Evolutionary conservation across 2,113 vertebrate genomes (phyloP), one percentile per base, ranked within the genome.

Genomic region (Empidonax alnorum): DNA sequence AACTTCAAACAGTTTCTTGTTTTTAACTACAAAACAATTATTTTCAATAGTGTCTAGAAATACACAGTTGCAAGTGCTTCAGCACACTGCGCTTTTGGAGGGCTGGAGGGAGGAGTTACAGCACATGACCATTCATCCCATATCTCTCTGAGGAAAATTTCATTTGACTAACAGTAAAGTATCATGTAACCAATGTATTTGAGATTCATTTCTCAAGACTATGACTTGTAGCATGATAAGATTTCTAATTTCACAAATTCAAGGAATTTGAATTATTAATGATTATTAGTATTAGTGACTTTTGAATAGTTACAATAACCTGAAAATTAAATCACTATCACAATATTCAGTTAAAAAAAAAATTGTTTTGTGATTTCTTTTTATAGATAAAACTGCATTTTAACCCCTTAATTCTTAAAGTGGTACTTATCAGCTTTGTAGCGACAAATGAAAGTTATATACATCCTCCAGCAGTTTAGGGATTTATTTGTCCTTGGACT

Each of bases 311-410:
- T 56, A n/a, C 15, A 61, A 47, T 58, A 63, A 23, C 31, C 27
- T 79, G 30, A 84, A 52, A n/a, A 78, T 81, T 82, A 78, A 73
- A 78, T 49, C 49, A 65, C 20, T 10, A 59, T 61, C 22, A 67
- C 18, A 56, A 56, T 13, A 41, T 12, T 52, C 42, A 46, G 11
- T 35, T 41, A 16, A 4, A 41, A 75, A 73, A 18, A 27, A 3
- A 14, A 44, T 0, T 0, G 0, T 72, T 58, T 14, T 50, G 23
- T 33, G 6, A 19, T 50, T 58, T 55, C 23, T 49, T 74, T 66
- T 31, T 31, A 7, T 35, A 77, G 17, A 58, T 16, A 82, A 71
- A 71, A 50, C 8, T 30, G 49, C 50, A n/a, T 77, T 30, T 76
- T 53, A 65, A 27, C 10, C 13, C 25, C 52, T 71, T 59, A 79